These are phyloP conservation scores for Centropristis striata DNA, from an alignment of 2,113 vertebrate species.

Conservation along the genomic window DNA sequence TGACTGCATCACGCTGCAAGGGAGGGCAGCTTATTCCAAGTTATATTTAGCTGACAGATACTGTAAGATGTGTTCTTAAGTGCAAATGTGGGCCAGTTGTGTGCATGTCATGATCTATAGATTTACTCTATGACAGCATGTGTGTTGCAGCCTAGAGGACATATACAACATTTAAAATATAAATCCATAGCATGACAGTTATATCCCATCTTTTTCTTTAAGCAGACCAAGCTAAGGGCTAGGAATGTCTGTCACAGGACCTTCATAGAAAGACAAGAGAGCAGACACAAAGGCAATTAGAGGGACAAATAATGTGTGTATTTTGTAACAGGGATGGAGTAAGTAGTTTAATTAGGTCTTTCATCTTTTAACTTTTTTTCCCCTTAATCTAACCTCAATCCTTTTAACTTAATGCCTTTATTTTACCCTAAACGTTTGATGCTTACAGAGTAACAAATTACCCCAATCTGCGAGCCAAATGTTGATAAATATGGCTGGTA, in stretches of 20 bases:
- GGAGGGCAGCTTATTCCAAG: not conserved
- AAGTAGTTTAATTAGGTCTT: not conserved
- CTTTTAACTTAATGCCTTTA: not conserved
- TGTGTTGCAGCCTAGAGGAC: not conserved
- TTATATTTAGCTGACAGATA: not conserved
- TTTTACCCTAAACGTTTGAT: not conserved
- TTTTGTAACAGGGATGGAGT: too few relatives aligned
- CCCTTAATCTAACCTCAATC: not conserved
- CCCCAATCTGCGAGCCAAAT: too few relatives aligned
- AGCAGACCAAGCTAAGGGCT: not conserved
- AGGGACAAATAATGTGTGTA: not conserved
- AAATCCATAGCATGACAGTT: not conserved
- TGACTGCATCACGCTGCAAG: conserved; percentile 6
- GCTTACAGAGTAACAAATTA: too few relatives aligned
- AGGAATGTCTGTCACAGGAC: not conserved
- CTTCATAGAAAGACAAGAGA: too few relatives aligned
- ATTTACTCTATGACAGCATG: not conserved
- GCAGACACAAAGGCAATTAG: not conserved
- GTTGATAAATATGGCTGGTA: too few relatives aligned
- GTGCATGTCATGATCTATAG: not conserved
- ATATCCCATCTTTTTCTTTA: not conserved
- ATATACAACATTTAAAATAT: not conserved
- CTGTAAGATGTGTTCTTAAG: not conserved
- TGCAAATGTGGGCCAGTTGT: not conserved
- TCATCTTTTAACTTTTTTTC: too few relatives aligned